Percentiles rank a stretch among this genome's conserved stretches.
Evolutionary conservation across 2,888 invertebrate species (phyloP).

Genomic region (Zonitis immaculata): DNA sequence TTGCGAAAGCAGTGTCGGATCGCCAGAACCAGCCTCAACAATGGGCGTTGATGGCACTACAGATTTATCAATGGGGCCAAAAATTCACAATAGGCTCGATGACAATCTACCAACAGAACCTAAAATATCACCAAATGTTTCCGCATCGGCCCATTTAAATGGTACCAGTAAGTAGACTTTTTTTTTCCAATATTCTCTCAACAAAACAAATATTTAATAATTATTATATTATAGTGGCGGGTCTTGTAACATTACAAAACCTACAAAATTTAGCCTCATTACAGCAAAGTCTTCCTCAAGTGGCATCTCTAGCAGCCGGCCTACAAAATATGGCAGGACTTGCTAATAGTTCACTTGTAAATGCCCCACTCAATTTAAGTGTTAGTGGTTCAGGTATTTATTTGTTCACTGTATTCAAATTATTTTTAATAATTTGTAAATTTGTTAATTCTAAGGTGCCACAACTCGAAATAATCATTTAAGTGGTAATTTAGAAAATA

Average conservation of each 20-base stretch:
- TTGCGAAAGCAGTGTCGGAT: constrained; percentile 61
- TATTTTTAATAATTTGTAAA: too few relatives aligned
- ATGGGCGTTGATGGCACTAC: constrained; percentile 49
- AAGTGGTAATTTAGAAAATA: constrained; percentile 27
- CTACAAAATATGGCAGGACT: constrained; percentile 56
- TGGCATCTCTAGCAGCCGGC: constrained; percentile 57
- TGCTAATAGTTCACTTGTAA: constrained; percentile 57
- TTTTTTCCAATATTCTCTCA: background rate
- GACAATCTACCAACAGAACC: constrained; percentile 31
- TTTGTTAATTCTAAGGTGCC: too few relatives aligned
- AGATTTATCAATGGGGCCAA: constrained; percentile 40
- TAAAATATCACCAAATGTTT: constrained; percentile 46
- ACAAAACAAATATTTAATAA: background rate
- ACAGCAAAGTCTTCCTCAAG: constrained; percentile 61
- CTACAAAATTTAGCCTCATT: constrained; percentile 76
- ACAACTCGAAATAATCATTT: constrained; percentile 32
- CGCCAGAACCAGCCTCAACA: constrained; percentile 54
- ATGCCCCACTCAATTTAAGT: constrained; percentile 79
- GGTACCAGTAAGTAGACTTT: constrained; percentile 65
- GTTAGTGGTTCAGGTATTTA: constrained; percentile 51
- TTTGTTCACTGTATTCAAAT: too few relatives aligned
- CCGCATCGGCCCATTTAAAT: constrained; percentile 58
- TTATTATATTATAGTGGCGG: constrained; percentile 59
- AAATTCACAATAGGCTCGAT: constrained; percentile 34
- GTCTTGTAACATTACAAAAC: constrained; percentile 69